A percentile compares a stretch with the other conserved stretches of the same genome.
Evolutionary conservation across 1,140 invertebrate species (phyloP).

Genomic region (Pararge aegeria): DNA sequence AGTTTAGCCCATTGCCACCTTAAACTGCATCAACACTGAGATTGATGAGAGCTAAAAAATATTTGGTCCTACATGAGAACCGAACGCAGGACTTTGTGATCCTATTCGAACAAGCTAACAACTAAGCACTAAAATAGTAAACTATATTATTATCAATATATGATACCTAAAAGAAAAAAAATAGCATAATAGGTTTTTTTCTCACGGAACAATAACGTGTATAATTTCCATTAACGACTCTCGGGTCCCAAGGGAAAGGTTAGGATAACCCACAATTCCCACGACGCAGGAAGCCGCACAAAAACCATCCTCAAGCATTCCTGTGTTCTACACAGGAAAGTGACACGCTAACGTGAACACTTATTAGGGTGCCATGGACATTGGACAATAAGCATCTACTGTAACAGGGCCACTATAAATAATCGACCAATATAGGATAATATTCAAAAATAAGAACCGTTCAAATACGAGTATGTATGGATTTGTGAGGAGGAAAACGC

Average conservation of each 20-base stretch:
- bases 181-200: neutral
- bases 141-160: too few relatives aligned
- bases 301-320: conserved; percentile 31
- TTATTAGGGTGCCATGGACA: conserved; percentile 19
- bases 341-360: conserved; percentile 24
- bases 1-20: too few relatives aligned
- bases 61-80: too few relatives aligned
- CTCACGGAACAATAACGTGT: neutral
- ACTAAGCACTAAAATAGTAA: too few relatives aligned
- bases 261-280: conserved; percentile 25
- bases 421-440: too few relatives aligned
- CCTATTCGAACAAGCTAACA: too few relatives aligned
- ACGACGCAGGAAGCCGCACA: conserved; percentile 30
- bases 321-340: conserved; percentile 29
- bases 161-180: neutral
- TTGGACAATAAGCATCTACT: neutral
- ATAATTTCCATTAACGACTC: neutral
- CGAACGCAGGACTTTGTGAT: too few relatives aligned
- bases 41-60: too few relatives aligned
- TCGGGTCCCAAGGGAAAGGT: conserved; percentile 26
- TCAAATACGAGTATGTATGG: too few relatives aligned
- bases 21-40: too few relatives aligned
- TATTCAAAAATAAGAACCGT: too few relatives aligned
- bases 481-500: too few relatives aligned
- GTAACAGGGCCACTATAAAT: neutral